These are phyloP conservation scores for Urocolius indicus DNA, from an alignment of 2,113 vertebrate genomes.

Conservation along the genomic window DNA sequence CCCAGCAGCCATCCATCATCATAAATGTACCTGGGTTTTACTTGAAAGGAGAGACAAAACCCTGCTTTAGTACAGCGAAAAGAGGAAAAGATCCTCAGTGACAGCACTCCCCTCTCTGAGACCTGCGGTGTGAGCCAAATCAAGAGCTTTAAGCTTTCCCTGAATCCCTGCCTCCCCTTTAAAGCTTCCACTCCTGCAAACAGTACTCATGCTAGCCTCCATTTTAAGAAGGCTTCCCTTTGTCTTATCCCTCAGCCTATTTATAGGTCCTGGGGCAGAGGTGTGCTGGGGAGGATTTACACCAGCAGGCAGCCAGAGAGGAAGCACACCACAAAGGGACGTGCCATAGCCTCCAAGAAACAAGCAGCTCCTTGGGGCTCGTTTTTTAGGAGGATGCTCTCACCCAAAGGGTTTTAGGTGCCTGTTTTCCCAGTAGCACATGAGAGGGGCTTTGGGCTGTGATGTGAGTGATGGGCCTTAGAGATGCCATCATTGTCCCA, in stretches of 20 bases:
- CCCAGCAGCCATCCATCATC: background rate
- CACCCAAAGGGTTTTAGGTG: background rate
- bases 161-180: background rate
- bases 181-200: background rate
- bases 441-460: background rate
- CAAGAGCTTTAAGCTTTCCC: background rate
- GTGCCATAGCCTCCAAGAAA: background rate
- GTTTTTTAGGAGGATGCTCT: background rate
- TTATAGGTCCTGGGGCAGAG: background rate
- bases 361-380: fast-evolving
- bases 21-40: background rate
- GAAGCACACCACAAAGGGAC: background rate
- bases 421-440: background rate
- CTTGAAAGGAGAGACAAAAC: background rate
- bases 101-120: background rate
- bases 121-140: background rate
- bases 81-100: background rate
- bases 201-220: background rate
- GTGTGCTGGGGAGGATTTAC: background rate
- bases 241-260: slow-evolving; percentile 31
- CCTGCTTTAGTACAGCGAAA: background rate
- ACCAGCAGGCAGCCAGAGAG: background rate
- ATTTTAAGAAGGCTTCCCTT: slow-evolving; percentile 34
- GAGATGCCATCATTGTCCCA: background rate
- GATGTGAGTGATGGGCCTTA: fast-evolving